These are phyloP conservation scores for Eidolon helvum DNA, from an alignment of 2,113 vertebrate species.

Conservation along the genomic window DNA sequence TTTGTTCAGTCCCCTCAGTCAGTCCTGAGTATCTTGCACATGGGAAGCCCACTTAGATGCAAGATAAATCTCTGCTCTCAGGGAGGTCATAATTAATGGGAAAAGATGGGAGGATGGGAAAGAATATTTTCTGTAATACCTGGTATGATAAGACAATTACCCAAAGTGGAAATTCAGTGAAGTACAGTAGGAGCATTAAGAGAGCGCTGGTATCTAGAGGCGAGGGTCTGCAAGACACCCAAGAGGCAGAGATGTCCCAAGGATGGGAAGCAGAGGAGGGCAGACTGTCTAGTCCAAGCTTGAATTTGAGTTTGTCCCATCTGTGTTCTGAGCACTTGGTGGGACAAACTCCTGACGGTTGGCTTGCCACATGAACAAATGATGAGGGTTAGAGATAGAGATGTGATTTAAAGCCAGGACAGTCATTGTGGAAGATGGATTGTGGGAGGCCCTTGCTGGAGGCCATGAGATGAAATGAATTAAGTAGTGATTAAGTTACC, in stretches of 20 bases:
- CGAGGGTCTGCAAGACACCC: neutral
- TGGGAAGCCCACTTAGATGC: neutral
- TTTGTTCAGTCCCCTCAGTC: neutral
- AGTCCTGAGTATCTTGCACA: neutral
- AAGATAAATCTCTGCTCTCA: neutral
- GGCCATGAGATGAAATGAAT: neutral
- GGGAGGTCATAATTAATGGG: neutral
- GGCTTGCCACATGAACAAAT: neutral
- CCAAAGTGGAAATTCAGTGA: too few relatives aligned
- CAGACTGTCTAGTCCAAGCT: neutral
- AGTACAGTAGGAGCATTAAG: neutral
- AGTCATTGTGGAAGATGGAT: neutral
- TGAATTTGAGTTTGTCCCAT: neutral
- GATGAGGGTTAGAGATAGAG: neutral
- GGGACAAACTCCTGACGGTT: neutral
- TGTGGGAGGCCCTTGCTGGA: neutral
- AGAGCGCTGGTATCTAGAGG: neutral
- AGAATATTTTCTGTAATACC: neutral
- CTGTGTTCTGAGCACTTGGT: neutral
- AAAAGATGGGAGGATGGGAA: neutral
- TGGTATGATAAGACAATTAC: neutral
- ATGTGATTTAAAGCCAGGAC: neutral
- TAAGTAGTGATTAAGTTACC: neutral
- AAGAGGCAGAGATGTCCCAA: neutral
- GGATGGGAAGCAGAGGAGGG: fast-evolving